Base-by-base conservation (phyloP, 92 coral and sea anemone species). In the Zoanthus gigantus region DNA sequence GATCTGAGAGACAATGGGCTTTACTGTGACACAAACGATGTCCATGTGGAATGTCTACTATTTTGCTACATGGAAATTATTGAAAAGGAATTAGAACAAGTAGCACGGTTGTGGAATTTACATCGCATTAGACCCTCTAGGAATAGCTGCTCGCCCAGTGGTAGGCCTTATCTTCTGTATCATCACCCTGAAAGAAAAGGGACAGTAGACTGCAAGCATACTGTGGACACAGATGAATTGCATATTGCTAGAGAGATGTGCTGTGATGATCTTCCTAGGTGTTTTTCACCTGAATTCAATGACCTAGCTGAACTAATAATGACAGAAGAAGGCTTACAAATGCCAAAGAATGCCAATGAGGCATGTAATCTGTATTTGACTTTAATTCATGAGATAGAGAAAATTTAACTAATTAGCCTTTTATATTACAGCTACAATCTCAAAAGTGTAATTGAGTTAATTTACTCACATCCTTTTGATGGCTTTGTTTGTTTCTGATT, bases 11-110 rank as follows among this genome's bases (percentile, higher is more conserved):
- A 80, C 85, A 88, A 84, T 53, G 82, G 90, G 58, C 85, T 87
- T 66, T 79, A 88, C 87, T 88, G 86, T 88, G 87, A 88, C 65
- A 79, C 90, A 66, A 88, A 81, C 74, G 67, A 58, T 88, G 90
- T 88, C 79, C 90, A 88, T 88, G 90, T 72, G 32, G 86, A 88
- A 88, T 79, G 90, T 79, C 90, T 88, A 72, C 67, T 88, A 78
- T 46, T 76, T 76, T 76, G 65, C 81, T 76, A 76, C 91, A 88
- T 82, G 87, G 83, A 86, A 88, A 31, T 88, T 82, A 88, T 88
- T 74, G 86, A 76, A 30, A 71, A 83, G 75, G 88, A 83, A 86
- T 78, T 90, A 76, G 37, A 77, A 56, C 30, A 48, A 77, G 69
- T 77, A 76, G 81, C 81, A 76, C 81, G 66, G 63, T 76, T 76